These are phyloP conservation scores for Sinella curviseta DNA, from an alignment of 1,140 invertebrate species.

Conservation along the genomic window DNA sequence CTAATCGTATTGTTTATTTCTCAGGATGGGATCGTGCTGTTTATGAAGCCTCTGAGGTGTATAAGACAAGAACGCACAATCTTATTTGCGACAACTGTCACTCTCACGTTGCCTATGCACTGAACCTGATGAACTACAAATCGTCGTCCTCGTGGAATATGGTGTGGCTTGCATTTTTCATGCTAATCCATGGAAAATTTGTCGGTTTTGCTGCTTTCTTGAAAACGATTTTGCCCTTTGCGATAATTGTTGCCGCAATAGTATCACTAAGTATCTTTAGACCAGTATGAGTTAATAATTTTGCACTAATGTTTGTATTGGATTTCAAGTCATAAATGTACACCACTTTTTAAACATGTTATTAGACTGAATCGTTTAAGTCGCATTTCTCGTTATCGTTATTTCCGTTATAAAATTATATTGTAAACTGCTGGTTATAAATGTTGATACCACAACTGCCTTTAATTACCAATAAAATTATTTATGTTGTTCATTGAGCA, in stretches of 20 bases:
- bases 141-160: slow-evolving; percentile 84
- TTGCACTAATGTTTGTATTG: no score
- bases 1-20: neutral
- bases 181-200: slow-evolving; percentile 80
- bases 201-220: slow-evolving; percentile 76
- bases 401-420: no score
- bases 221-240: slow-evolving; percentile 87
- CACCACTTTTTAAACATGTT: no score
- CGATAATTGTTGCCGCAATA: slow-evolving; percentile 61
- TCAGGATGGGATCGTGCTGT: slow-evolving; percentile 85
- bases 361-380: no score
- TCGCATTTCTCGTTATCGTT: no score
- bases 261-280: slow-evolving; percentile 5
- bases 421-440: no score
- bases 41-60: slow-evolving; percentile 87
- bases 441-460: no score
- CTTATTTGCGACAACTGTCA: slow-evolving; percentile 98
- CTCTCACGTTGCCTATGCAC: slow-evolving; percentile 90
- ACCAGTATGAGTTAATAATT: neutral
- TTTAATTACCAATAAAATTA: no score
- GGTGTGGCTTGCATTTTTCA: slow-evolving; percentile 80
- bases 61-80: slow-evolving; percentile 86
- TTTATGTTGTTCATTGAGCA: no score
- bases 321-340: no score
- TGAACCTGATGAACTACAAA: slow-evolving; percentile 90